Evolutionary conservation across 1,140 invertebrate species (phyloP), one percentile per base, ranked within the genome.

Genomic region (Monomorium pharaonis): DNA sequence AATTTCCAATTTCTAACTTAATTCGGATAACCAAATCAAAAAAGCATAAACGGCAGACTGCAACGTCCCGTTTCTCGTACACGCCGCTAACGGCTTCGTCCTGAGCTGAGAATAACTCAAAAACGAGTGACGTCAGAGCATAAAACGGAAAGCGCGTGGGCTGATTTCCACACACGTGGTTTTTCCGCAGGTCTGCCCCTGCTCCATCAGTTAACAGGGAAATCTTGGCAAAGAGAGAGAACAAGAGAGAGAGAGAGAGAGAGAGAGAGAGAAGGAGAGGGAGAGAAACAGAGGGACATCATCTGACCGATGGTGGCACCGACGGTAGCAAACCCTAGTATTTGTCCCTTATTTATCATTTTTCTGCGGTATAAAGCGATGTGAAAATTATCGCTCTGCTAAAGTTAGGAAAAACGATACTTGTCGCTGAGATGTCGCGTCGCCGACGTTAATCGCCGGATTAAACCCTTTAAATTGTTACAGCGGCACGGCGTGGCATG

Each of bases 101-200:
- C 49, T 21, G 49, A 18, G 63, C 77, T 58, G 77, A 81, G 51
- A 83, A 83, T 83, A 83, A 83, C 78, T 83, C 51, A 83, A 83
- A 83, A 81, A 72, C 37, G 21, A 16, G 67, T 83, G 78, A 83
- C 78, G 78, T 83, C 78, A 83, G 67, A 4, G 27, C 42, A 33
- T 83, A 83, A 72, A 75, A 56, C 44, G 70, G 60, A 87, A 87
- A 18, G 30, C 42, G 30, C 85, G 85, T 86, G 80, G 85, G 85
- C 33, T 9, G 75, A 67, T 77, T 85, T 85, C 60, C 75, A 85
- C 75, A 47, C 67, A 85, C 62, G 37, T 83, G 84, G 51, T 86
- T 67, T 85, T 89, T 80, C 81, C 75, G 49, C 85, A 74, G 33
- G 37, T 60, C 81, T 77, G 58, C 30, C 24, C 72, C 65, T 63